Conservation (phyloP, 1,140 invertebrate species). For the Doryteuthis pealeii region DNA sequence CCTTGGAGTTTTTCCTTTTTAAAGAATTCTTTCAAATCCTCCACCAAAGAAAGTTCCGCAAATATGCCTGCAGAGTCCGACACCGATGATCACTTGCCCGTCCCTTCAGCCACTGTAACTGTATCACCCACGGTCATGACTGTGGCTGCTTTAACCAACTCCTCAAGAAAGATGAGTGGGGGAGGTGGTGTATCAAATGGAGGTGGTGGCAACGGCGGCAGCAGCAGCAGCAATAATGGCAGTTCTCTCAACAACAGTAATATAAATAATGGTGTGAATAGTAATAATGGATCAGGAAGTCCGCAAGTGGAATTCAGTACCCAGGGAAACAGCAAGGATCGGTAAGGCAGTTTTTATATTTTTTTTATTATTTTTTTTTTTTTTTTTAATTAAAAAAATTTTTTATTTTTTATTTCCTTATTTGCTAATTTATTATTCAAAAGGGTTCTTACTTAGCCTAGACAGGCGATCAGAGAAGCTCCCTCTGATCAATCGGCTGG, state of each 20-base stretch:
- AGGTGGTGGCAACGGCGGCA: not conserved
- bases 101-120: constrained; percentile 17
- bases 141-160: constrained; percentile 35
- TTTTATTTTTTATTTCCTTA: not conserved
- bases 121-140: too few species aligned
- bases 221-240: constrained; percentile 13
- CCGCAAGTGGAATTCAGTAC: constrained; percentile 41
- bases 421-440: constrained; percentile 20
- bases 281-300: constrained; percentile 8
- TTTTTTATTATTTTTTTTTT: constrained; percentile 5
- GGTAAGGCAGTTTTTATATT: constrained; percentile 23
- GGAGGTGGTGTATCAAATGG: constrained; percentile 23
- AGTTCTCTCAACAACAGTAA: not conserved
- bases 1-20: not conserved
- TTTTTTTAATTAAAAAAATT: not conserved
- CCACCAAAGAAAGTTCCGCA: not conserved
- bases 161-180: constrained; percentile 26
- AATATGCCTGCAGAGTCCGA: constrained; percentile 12
- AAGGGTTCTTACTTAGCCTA: too few species aligned
- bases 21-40: constrained; percentile 5
- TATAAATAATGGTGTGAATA: not conserved
- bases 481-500: too few species aligned
- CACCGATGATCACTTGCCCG: constrained; percentile 22
- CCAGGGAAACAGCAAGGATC: constrained; percentile 30
- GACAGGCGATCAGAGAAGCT: too few species aligned